Percentiles rank a stretch among this genome's conserved stretches.
Conservation (phyloP, 2,888 invertebrate species). For the Leptinotarsa haldemani region DNA sequence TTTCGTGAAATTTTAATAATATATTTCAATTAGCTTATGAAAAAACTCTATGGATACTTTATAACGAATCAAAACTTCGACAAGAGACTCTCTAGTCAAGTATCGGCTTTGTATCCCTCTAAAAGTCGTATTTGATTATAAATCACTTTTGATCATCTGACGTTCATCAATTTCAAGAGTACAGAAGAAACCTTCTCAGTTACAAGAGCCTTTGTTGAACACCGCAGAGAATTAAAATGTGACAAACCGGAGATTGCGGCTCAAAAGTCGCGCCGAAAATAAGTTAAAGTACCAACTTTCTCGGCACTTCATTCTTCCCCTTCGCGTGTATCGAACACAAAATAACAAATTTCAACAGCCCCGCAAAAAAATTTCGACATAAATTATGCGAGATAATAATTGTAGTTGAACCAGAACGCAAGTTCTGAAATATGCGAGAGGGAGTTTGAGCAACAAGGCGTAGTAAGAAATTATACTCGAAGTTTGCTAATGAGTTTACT, state of each 20-base stretch:
- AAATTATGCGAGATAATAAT: slow-evolving; percentile 37
- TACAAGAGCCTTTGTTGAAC: not conserved
- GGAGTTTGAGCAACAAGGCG: slow-evolving; percentile 36
- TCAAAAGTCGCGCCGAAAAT: not conserved
- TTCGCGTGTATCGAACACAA: slow-evolving; percentile 11
- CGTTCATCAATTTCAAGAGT: not conserved
- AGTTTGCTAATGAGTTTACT: slow-evolving; percentile 48
- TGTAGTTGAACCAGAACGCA: slow-evolving; percentile 30
- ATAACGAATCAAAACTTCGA: no score
- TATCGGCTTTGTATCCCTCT: no score
- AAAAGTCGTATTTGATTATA: no score
- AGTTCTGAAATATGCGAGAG: slow-evolving; percentile 35
- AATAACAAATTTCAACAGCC: slow-evolving; percentile 16
- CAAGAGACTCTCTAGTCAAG: no score
- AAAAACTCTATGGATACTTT: no score
- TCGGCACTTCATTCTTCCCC: not conserved
- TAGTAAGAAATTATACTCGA: slow-evolving; percentile 40
- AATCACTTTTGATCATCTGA: no score
- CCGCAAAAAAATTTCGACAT: slow-evolving; percentile 25
- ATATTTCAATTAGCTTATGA: no score
- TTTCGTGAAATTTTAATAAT: no score
- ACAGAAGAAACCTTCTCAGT: not conserved
- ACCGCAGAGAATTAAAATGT: not conserved
- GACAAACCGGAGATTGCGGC: slow-evolving; percentile 7
- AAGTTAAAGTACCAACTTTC: slow-evolving; percentile 1